Evolutionary conservation across 2,888 invertebrate genomes (phyloP).

Genomic region (Mongoloraphidia duomilia): DNA sequence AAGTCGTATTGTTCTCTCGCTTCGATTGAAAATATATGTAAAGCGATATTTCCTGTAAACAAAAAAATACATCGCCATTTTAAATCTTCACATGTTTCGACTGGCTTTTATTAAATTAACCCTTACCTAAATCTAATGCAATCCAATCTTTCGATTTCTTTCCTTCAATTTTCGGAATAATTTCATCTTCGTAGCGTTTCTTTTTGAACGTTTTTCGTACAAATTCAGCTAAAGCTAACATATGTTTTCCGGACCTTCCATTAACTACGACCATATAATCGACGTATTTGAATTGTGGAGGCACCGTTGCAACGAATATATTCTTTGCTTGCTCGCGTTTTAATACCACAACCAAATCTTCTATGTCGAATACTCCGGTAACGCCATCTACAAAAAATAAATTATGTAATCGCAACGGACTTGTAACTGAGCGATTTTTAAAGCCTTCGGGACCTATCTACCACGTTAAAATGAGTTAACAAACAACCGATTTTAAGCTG

Average conservation of each 20-base stretch:
- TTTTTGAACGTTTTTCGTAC: constrained; percentile 62
- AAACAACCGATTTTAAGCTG: too few species aligned
- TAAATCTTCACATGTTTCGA: not conserved
- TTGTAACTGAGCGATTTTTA: too few species aligned
- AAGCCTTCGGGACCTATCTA: too few species aligned
- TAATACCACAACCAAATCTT: constrained; percentile 66
- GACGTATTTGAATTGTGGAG: constrained; percentile 61
- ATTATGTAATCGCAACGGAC: too few species aligned
- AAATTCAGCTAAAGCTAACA: constrained; percentile 58
- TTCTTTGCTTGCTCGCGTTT: constrained; percentile 62
- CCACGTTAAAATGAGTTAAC: too few species aligned
- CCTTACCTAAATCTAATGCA: constrained; percentile 73
- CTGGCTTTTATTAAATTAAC: not conserved
- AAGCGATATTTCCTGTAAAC: constrained; percentile 71
- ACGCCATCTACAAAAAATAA: constrained; percentile 50
- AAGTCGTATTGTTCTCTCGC: constrained; percentile 65
- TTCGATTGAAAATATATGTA: constrained; percentile 70
- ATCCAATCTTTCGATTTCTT: constrained; percentile 66
- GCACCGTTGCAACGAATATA: constrained; percentile 67
- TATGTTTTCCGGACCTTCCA: constrained; percentile 58
- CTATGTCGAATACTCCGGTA: constrained; percentile 76
- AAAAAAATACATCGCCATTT: constrained; percentile 8
- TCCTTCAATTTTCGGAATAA: constrained; percentile 65
- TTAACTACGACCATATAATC: constrained; percentile 73
- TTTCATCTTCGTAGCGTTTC: constrained; percentile 46